A percentile compares a stretch with the other conserved stretches of the same genome.
Conservation (phyloP, 2,797 vertebrate species). For the Myotis planiceps region DNA sequence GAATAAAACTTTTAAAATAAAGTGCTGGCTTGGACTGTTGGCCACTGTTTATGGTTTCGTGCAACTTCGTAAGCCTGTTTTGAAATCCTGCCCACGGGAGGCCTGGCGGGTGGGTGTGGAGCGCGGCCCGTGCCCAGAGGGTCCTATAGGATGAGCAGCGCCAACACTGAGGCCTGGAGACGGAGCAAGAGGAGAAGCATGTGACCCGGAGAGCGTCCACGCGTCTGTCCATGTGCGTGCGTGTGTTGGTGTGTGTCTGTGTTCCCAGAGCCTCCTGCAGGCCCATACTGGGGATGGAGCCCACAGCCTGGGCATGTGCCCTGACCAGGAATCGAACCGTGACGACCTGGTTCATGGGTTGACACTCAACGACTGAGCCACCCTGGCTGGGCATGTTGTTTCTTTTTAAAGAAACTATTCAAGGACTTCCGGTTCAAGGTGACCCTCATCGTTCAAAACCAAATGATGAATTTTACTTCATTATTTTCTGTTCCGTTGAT, state of each 20-base stretch:
- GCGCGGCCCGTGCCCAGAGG: accelerated
- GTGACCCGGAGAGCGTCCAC: accelerated
- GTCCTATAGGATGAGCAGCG: accelerated
- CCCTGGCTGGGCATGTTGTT: not conserved
- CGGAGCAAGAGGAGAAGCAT: too few relatives aligned
- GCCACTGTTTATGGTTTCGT: not conserved
- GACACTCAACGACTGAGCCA: not conserved
- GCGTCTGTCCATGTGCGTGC: accelerated
- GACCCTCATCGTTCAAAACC: constrained; percentile 58
- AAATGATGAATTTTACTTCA: constrained; percentile 67
- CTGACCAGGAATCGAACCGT: not conserved
- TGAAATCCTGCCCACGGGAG: accelerated
- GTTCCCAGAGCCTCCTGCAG: too few relatives aligned
- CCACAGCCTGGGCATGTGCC: not conserved
- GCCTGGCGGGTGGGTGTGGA: accelerated
- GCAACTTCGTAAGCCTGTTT: not conserved
- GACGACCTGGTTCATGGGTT: not conserved
- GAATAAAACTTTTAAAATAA: constrained; percentile 99
- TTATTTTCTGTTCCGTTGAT: constrained; percentile 70
- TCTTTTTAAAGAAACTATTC: not conserved
- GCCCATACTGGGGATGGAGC: not conserved
- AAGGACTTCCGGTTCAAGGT: constrained; percentile 62
- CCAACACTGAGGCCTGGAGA: not conserved
- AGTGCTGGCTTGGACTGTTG: constrained; percentile 66
- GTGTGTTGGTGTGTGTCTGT: not conserved